Evolutionary conservation across 2,113 vertebrate species (phyloP).

Genomic region (Hippocampus mohnikei): DNA sequence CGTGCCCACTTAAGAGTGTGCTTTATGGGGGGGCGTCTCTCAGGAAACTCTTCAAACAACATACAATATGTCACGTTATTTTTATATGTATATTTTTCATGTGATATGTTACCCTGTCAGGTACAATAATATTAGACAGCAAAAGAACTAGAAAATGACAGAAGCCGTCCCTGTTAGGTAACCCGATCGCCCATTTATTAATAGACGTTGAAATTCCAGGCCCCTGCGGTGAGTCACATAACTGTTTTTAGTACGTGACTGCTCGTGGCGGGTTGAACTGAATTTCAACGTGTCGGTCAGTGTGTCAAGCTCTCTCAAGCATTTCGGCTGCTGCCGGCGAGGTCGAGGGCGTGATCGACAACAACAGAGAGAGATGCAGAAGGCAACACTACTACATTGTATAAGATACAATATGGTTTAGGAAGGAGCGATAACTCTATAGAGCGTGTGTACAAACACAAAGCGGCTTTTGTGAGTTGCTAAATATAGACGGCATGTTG

Average conservation of each 20-base stretch:
- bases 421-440: too few relatives aligned
- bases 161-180: conserved; percentile 26
- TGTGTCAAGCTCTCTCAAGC: conserved; percentile 38
- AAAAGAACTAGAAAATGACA: conserved; percentile 19
- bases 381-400: not conserved
- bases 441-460: too few relatives aligned
- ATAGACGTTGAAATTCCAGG: conserved; percentile 56
- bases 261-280: not conserved
- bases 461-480: too few relatives aligned
- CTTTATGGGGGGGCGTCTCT: conserved; percentile 20
- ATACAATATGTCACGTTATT: not conserved
- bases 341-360: conserved; percentile 39
- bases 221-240: conserved; percentile 36
- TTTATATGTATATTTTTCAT: too few relatives aligned
- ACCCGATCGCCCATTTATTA: conserved; percentile 60
- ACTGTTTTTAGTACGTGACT: conserved; percentile 51
- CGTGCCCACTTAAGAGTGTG: conserved; percentile 14
- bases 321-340: conserved; percentile 34
- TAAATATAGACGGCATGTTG: too few relatives aligned
- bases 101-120: not conserved
- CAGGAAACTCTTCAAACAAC: not conserved
- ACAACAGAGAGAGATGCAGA: conserved; percentile 13
- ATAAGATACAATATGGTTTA: too few relatives aligned
- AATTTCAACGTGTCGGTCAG: conserved; percentile 49
- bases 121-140: not conserved